phyloP scores from a whole-genome alignment of 2,797 vertebrate genomes.

The Onychomys arenicola region DNA sequence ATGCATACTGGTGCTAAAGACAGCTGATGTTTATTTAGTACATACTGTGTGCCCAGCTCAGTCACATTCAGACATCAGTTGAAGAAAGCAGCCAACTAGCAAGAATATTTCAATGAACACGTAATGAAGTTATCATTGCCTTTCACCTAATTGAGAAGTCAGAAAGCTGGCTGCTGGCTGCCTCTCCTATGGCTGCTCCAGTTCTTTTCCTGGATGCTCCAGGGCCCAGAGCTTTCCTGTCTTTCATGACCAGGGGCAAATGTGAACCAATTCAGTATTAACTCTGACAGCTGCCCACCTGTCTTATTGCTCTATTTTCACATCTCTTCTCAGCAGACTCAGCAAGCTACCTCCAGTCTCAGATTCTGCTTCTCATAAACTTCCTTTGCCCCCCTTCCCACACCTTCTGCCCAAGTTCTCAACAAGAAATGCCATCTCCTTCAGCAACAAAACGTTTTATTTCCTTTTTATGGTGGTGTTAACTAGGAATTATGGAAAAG shows the following conservation, averaged over 20 bases:
- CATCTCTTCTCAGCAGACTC: neutral
- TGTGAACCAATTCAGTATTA: slow-evolving; percentile 21
- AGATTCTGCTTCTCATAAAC: neutral
- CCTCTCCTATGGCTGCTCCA: slow-evolving; percentile 28
- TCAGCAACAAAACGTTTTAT: neutral
- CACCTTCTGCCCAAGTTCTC: neutral
- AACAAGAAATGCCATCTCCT: neutral
- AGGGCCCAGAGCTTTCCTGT: slow-evolving; percentile 21
- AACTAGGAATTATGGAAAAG: neutral
- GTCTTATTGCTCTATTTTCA: neutral
- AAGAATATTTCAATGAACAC: neutral
- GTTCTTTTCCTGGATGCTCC: slow-evolving; percentile 56
- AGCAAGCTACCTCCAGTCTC: neutral
- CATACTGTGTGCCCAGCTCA: neutral
- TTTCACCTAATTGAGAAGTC: slow-evolving; percentile 64
- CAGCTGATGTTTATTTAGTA: neutral
- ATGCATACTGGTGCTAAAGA: neutral
- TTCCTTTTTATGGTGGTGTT: neutral
- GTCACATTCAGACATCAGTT: neutral
- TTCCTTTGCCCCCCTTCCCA: too few species aligned
- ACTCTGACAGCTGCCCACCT: slow-evolving; percentile 49
- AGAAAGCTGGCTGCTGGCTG: slow-evolving; percentile 57
- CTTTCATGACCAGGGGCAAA: slow-evolving; percentile 66
- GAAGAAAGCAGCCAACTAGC: neutral
- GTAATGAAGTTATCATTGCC: slow-evolving; percentile 69